Percentiles rank a stretch among this genome's conserved stretches.
Conservation (phyloP, 2,113 vertebrate species). For the Paradoxurus hermaphroditus region DNA sequence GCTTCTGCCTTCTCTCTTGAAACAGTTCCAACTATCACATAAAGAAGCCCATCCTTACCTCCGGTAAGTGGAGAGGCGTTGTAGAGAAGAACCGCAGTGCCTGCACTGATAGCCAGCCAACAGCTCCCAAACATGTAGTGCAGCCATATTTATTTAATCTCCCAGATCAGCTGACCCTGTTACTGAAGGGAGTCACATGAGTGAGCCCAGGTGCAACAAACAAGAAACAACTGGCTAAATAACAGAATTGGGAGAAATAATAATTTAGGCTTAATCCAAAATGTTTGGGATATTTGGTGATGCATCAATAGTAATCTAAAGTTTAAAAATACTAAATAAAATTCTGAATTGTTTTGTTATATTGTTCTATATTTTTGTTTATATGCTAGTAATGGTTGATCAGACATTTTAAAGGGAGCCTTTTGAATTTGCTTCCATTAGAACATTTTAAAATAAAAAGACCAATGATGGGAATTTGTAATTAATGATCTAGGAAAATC, state of each 20-base stretch:
- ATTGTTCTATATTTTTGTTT: background rate
- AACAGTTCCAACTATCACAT: background rate
- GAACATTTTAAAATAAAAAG: background rate
- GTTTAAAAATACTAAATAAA: background rate
- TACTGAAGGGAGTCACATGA: background rate
- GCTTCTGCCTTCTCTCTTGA: background rate
- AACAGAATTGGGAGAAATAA: background rate
- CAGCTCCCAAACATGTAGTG: background rate
- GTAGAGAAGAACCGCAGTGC: background rate
- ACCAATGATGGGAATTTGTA: background rate
- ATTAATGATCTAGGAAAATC: conserved; percentile 67
- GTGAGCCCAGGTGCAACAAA: background rate
- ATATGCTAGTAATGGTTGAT: background rate
- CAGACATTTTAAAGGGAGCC: background rate
- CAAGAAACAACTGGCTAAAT: background rate
- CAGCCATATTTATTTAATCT: background rate
- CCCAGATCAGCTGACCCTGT: background rate
- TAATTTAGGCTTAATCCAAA: background rate
- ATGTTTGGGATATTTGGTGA: background rate
- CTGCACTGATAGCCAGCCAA: fast-evolving
- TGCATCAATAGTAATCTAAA: background rate
- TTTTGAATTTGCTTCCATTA: background rate
- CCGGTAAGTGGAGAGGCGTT: background rate
- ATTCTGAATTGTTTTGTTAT: background rate
- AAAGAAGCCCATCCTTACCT: background rate